Conservation (phyloP, 2,113 vertebrate species). For the Petroica traversi region DNA sequence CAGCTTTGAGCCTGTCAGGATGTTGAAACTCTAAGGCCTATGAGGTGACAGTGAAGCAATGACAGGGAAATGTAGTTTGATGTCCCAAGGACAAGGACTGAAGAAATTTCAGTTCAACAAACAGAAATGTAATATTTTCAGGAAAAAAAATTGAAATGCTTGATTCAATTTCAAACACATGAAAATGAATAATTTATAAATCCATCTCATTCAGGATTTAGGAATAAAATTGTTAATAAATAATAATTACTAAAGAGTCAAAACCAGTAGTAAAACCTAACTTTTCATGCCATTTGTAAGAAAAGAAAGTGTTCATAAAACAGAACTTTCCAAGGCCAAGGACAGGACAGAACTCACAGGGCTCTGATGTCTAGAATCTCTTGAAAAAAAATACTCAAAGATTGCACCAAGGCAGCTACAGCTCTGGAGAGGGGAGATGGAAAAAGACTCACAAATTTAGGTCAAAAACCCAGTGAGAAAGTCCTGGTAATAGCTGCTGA, state of each 20-base stretch:
- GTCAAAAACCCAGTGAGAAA: not conserved
- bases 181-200: not conserved
- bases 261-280: not conserved
- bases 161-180: not conserved
- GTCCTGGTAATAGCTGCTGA: not conserved
- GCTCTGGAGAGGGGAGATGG: not conserved
- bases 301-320: not conserved
- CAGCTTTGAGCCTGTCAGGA: not conserved
- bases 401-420: not conserved
- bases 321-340: not conserved
- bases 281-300: not conserved
- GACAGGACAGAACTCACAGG: accelerated
- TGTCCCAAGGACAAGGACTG: not conserved
- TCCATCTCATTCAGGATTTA: not conserved
- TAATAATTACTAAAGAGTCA: not conserved
- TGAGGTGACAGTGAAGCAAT: not conserved
- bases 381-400: not conserved
- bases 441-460: not conserved
- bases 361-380: not conserved
- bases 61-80: not conserved
- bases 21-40: not conserved
- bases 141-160: not conserved
- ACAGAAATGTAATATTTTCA: not conserved
- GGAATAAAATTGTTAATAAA: not conserved
- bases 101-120: not conserved